Evolutionary conservation across 1,140 invertebrate species (phyloP), one percentile per base, ranked within the genome.

Genomic region (Aphelenchoides fujianensis): DNA sequence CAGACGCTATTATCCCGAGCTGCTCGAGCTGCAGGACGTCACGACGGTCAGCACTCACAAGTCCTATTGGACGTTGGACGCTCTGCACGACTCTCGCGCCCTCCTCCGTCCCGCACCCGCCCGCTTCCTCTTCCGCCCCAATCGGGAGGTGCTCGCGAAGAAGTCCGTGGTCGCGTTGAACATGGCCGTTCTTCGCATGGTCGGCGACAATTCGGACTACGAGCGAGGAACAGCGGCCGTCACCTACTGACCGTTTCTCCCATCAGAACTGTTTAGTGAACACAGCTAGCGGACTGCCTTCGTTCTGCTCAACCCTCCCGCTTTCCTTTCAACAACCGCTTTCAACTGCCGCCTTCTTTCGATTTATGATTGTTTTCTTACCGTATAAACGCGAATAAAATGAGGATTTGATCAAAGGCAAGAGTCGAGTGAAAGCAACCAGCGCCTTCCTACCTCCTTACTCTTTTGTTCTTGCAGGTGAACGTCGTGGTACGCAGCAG

Each of bases 21-120:
- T 78, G 12, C 57, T 78, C 5, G 30, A 36, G 23, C 53, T 78
- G 34, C 76, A 78, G 55, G 76, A 78, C 31, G 55, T 36, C 36
- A 52, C 52, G 37, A 78, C 76, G 37, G 54, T 78, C 0, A 63
- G 64, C 30, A 68, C 76, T 28, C 76, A 78, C 31, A 76, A 68
- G 54, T 77, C 66, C 59, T 80, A 78, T 68, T 78, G 76, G 76
- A 78, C 76, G 32, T 64, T 78, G 30, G 77, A 78, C 35, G 76
- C 63, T 53, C 27, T 78, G 30, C 30, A 3, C 54, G 68, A 68
- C 30, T 35, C 19, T 0, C 63, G 62, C 31, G n/a, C 68, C 32
- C 69, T 66, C 23, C 37, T 80, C 28, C 54, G 31, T 0, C 76
- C 76, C 28, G 53, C 66, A 30, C 76, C 76, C 31, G 78, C 66